These are phyloP conservation scores for Drosophila simulans DNA, from an alignment of 1,140 invertebrate genomes.

Conservation along the genomic window DNA sequence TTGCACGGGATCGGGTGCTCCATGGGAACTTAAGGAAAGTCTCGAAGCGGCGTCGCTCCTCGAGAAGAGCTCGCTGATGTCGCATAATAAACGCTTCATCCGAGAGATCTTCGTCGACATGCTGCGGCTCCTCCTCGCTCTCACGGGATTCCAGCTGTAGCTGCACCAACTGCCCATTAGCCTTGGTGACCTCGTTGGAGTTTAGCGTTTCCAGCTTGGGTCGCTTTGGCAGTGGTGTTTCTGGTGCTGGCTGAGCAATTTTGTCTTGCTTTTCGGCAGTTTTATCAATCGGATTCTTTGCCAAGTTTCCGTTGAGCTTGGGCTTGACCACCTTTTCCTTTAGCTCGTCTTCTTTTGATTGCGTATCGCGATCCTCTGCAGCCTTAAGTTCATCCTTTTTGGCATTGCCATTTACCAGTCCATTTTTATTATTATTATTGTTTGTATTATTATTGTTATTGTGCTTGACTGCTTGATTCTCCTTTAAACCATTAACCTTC, in stretches of 20 bases:
- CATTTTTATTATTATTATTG: slow-evolving; percentile 53
- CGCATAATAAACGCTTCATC: slow-evolving; percentile 89
- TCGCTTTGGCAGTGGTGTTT: slow-evolving; percentile 48
- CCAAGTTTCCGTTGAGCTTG: slow-evolving; percentile 49
- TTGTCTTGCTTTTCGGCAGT: slow-evolving; percentile 5
- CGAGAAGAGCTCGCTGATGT: slow-evolving; percentile 91
- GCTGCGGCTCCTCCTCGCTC: slow-evolving; percentile 11
- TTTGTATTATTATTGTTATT: slow-evolving; percentile 48
- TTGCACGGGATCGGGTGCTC: slow-evolving; percentile 86
- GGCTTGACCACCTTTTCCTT: slow-evolving; percentile 1
- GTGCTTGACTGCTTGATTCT: slow-evolving; percentile 29
- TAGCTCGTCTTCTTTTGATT: background rate
- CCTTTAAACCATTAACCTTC: slow-evolving; percentile 60
- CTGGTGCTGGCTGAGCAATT: slow-evolving; percentile 5
- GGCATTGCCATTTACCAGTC: slow-evolving; percentile 53
- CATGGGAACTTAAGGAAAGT: slow-evolving; percentile 89
- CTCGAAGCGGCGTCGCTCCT: slow-evolving; percentile 92
- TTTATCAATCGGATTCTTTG: slow-evolving; percentile 8
- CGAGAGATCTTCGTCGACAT: slow-evolving; percentile 86
- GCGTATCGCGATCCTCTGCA: background rate
- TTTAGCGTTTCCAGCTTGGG: slow-evolving; percentile 20
- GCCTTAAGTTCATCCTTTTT: slow-evolving; percentile 11
- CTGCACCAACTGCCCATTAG: slow-evolving; percentile 14
- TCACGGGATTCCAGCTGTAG: background rate
- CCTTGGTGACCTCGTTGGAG: slow-evolving; percentile 1